These are phyloP conservation scores for Phengaris alcon DNA, from an alignment of 2,888 invertebrate genomes.

Conservation along the genomic window DNA sequence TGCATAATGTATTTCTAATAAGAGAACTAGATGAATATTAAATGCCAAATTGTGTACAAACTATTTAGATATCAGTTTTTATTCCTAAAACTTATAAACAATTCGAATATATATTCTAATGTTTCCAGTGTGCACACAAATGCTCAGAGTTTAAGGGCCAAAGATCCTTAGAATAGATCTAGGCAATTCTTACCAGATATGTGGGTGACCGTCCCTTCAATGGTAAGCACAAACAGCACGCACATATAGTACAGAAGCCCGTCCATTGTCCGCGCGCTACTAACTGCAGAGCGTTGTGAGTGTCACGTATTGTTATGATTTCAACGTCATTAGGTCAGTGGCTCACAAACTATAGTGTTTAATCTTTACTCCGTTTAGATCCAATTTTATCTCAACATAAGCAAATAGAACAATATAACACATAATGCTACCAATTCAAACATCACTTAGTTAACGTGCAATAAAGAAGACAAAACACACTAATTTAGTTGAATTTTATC, in stretches of 20 bases:
- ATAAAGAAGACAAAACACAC: too few relatives aligned
- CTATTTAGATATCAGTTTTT: neutral
- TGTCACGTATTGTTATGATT: conserved; percentile 55
- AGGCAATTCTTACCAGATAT: neutral
- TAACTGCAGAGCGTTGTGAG: conserved; percentile 35
- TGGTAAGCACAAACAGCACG: neutral
- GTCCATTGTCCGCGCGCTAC: conserved; percentile 12
- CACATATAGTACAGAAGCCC: conserved; percentile 4
- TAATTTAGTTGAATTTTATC: too few relatives aligned
- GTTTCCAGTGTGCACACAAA: too few relatives aligned
- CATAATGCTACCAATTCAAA: too few relatives aligned
- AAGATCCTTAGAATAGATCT: neutral
- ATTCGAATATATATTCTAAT: too few relatives aligned
- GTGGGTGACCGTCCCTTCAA: neutral
- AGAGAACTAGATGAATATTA: too few relatives aligned
- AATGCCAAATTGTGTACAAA: neutral
- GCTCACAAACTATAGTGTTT: conserved; percentile 45
- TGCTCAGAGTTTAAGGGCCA: too few relatives aligned
- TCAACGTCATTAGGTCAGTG: conserved; percentile 46
- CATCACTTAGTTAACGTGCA: too few relatives aligned
- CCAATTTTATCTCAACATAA: too few relatives aligned
- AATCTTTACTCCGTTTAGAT: neutral
- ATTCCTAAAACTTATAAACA: neutral
- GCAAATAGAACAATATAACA: too few relatives aligned
- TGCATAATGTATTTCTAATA: too few relatives aligned